A percentile compares a stretch with the other conserved stretches of the same genome.
phyloP scores from a whole-genome alignment of 2,888 invertebrate species.

The Eudemis profundana region DNA sequence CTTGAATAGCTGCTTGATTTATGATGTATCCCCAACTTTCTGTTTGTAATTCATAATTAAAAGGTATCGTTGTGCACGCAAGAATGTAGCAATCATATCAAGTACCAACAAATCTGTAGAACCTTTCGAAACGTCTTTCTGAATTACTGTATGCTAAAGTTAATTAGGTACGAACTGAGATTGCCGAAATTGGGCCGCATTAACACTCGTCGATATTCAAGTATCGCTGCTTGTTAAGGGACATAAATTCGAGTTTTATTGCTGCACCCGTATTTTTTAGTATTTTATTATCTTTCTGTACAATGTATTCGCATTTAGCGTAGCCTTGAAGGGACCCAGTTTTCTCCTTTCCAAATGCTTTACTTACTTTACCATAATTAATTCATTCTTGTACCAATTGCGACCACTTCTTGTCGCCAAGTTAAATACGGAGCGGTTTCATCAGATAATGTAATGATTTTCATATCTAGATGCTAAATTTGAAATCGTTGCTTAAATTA shows the following conservation, averaged over 20 bases:
- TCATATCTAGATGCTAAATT: neutral
- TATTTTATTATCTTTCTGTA: constrained; percentile 12
- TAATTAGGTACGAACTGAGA: constrained; percentile 25
- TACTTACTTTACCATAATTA: constrained; percentile 25
- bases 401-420: constrained; percentile 10
- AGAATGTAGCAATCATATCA: constrained; percentile 5
- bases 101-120: constrained; percentile 2
- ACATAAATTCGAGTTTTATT: constrained; percentile 36
- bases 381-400: constrained; percentile 17
- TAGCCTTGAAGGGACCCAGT: constrained; percentile 37
- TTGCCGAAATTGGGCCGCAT: constrained; percentile 37
- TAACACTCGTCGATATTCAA: constrained; percentile 27
- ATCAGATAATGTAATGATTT: constrained; percentile 7
- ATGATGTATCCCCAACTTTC: neutral
- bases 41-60: constrained; percentile 5
- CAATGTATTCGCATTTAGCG: constrained; percentile 20
- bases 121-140: constrained; percentile 17
- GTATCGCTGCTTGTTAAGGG: constrained; percentile 29
- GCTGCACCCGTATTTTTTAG: constrained; percentile 10
- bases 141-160: constrained; percentile 14
- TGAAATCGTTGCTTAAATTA: neutral
- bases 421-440: constrained; percentile 2
- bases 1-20: constrained; percentile 9
- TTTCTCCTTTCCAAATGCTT: constrained; percentile 27
- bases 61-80: constrained; percentile 6